Conservation (phyloP, 2,113 vertebrate genomes). For the Oncorhynchus gorbuscha region DNA sequence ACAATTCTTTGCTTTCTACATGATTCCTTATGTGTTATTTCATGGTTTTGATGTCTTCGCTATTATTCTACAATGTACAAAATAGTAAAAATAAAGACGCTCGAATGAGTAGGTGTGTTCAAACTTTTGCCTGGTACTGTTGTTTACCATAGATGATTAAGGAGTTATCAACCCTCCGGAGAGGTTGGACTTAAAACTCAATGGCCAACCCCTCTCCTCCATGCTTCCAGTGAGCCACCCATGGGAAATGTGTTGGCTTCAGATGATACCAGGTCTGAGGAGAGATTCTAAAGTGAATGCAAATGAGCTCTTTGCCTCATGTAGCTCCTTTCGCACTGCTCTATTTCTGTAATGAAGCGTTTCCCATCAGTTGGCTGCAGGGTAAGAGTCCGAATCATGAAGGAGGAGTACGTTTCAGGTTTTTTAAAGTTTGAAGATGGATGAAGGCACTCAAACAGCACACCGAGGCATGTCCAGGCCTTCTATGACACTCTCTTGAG, state of each 20-base stretch:
- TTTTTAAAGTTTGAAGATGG: background rate
- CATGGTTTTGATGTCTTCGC: too few relatives aligned
- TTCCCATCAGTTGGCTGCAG: background rate
- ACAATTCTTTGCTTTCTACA: too few relatives aligned
- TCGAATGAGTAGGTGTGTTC: too few relatives aligned
- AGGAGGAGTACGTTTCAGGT: background rate
- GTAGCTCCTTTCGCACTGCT: background rate
- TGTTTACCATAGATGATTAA: background rate
- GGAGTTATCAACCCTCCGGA: background rate
- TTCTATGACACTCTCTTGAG: background rate
- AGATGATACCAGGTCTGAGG: background rate
- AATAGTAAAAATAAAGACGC: too few relatives aligned
- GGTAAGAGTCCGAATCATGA: background rate
- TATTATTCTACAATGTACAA: too few relatives aligned
- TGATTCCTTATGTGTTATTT: too few relatives aligned
- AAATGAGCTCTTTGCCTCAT: background rate
- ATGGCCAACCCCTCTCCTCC: background rate
- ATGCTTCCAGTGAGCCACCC: background rate
- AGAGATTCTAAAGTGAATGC: background rate
- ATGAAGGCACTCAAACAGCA: background rate
- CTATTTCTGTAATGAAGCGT: constrained; percentile 1
- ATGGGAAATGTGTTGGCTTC: background rate
- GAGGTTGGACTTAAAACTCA: background rate
- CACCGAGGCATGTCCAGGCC: background rate
- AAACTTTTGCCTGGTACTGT: too few relatives aligned